These are phyloP conservation scores for Halictus rubicundus DNA, from an alignment of 1,140 invertebrate species.

Conservation along the genomic window DNA sequence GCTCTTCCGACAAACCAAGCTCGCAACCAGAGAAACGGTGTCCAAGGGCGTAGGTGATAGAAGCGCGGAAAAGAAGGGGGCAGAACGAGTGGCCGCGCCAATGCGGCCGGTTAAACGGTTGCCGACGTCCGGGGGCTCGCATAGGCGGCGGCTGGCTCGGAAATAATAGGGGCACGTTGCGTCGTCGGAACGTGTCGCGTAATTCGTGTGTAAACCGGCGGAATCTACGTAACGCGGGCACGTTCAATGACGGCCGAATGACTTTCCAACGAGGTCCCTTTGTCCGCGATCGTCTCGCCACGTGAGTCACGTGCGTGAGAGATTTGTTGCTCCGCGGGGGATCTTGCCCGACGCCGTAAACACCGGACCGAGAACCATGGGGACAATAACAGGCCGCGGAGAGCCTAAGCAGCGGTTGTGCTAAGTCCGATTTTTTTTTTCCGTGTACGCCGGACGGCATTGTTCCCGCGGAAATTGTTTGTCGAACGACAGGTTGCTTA, in stretches of 20 bases:
- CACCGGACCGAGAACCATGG: neutral
- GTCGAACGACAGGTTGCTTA: neutral
- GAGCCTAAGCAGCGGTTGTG: no score
- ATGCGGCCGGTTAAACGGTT: no score
- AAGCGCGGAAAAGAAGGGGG: no score
- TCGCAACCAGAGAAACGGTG: no score
- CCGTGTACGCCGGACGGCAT: neutral
- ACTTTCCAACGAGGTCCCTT: conserved; percentile 19
- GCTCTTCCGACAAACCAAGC: no score
- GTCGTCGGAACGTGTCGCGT: neutral
- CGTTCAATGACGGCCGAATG: conserved; percentile 22
- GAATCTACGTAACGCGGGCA: neutral
- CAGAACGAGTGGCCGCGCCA: no score
- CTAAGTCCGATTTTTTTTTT: conserved; percentile 9
- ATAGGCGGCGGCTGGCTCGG: neutral
- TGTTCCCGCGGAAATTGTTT: conserved; percentile 1
- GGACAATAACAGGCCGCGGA: conserved; percentile 25
- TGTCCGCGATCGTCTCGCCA: conserved; percentile 29
- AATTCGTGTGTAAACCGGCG: neutral
- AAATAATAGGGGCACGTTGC: neutral
- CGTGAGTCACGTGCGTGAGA: conserved; percentile 37
- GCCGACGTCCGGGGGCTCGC: no score
- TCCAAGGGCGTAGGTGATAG: no score
- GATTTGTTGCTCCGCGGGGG: conserved; percentile 27
- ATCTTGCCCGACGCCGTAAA: conserved; percentile 4